Conservation (phyloP, 2,113 vertebrate genomes). For the Heloderma charlesbogerti region DNA sequence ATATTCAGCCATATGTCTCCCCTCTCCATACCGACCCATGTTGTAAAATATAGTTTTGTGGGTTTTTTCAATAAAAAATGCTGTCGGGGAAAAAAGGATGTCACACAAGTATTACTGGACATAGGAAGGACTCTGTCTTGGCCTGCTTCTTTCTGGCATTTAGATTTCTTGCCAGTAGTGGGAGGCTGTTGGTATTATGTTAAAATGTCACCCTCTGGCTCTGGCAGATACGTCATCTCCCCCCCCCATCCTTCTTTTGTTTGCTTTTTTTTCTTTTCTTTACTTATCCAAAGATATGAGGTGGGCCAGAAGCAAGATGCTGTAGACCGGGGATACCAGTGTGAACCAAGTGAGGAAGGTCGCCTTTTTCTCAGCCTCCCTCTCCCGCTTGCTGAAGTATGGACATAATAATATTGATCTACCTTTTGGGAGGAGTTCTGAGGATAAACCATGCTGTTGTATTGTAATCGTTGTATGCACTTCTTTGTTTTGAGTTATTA, state of each 20-base stretch:
- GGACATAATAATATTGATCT: too few relatives aligned
- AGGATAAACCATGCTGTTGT: too few relatives aligned
- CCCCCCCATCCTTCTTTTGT: background rate
- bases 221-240: background rate
- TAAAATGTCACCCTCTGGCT: background rate
- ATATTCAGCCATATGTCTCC: background rate
- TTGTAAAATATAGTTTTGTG: too few relatives aligned
- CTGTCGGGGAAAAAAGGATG: too few relatives aligned
- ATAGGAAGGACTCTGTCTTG: background rate
- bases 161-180: background rate
- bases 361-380: too few relatives aligned
- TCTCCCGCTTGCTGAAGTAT: too few relatives aligned
- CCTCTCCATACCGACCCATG: too few relatives aligned
- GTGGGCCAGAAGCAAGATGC: background rate
- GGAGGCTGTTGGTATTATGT: background rate
- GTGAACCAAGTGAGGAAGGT: background rate
- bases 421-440: too few relatives aligned
- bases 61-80: too few relatives aligned
- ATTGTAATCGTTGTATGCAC: too few relatives aligned
- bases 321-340: background rate
- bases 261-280: background rate
- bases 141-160: background rate
- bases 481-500: too few relatives aligned
- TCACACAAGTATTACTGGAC: background rate
- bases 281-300: background rate